Evolutionary conservation across 2,797 vertebrate genomes (phyloP).

Genomic region (Coregonus suidteri): DNA sequence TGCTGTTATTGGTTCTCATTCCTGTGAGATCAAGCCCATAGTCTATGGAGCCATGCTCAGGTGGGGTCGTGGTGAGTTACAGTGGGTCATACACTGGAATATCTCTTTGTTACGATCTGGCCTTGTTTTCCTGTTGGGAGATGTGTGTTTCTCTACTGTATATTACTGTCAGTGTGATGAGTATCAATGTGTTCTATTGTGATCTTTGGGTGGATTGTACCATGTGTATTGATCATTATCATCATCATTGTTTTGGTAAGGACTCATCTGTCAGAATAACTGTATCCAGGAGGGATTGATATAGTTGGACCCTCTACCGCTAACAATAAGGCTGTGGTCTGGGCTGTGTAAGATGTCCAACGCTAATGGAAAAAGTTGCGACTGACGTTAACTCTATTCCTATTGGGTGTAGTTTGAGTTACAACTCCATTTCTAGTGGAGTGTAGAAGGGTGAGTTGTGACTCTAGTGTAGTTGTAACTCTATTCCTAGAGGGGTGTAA

Average conservation of each 20-base stretch:
- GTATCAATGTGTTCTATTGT: neutral
- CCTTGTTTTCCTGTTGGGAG: neutral
- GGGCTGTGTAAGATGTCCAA: neutral
- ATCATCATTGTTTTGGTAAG: neutral
- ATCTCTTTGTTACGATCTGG: conserved; percentile 32
- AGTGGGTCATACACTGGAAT: conserved; percentile 63
- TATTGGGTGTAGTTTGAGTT: conserved; percentile 25
- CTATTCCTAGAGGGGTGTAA: no score
- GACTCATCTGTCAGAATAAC: neutral
- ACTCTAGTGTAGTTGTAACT: neutral
- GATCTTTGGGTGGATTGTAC: neutral
- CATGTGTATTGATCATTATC: neutral
- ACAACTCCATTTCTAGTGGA: conserved; percentile 49
- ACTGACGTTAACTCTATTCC: conserved; percentile 21
- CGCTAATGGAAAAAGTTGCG: conserved; percentile 1
- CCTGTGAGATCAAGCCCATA: conserved; percentile 68
- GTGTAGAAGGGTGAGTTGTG: neutral
- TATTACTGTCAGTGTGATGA: neutral
- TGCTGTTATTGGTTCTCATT: conserved; percentile 76
- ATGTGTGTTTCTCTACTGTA: conserved; percentile 49
- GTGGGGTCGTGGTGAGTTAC: conserved; percentile 70
- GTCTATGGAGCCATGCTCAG: conserved; percentile 65
- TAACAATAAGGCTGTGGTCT: neutral
- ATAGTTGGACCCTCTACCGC: neutral
- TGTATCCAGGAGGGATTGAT: neutral